Base-by-base conservation (phyloP, 2,888 invertebrate species). In the Acanthococcus lagerstroemiae region DNA sequence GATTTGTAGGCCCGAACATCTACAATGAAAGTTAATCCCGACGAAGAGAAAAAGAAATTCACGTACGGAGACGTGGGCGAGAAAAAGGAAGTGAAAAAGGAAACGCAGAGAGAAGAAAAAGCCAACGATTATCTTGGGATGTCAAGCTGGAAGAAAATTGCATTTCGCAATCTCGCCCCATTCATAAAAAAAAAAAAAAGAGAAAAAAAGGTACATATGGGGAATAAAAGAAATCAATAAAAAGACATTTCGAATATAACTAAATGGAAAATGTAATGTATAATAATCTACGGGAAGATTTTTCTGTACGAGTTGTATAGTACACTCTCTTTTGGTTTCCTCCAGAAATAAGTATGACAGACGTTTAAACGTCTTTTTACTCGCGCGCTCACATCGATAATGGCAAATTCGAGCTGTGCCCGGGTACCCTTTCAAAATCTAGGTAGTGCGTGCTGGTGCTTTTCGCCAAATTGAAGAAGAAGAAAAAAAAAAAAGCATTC, bases 221-320 rank as follows among this genome's bases (percentile, higher is more conserved):
- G 63, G 63, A 63, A 63, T 63, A 63, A 54, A 63, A 63, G 63
- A 54, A 63, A 63, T 63, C 63, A 63, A 63, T 63, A 63, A 54
- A 63, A 63, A 63, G 63, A 63, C 63, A 63, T 63, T 63, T 63
- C 63, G 54, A 63, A 63, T n/a, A n/a, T 63, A 63, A 63, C 63
- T 63, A 63, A 63, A 63, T 63, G 63, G 63, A 63, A 63, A 63
- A 63, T 63, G 63, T 63, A 63, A 63, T 63, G 63, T 63, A 63
- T 63, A 63, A 54, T 63, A 63, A 63, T 63, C 63, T 63, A 37
- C 44, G 54, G 44, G 25, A 54, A 63, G 54, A 52, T 63, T 63
- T 63, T 27, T 37, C n/a, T n/a, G n/a, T n/a, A n/a, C n/a, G n/a
- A n/a, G n/a, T n/a, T n/a, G n/a, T n/a, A n/a, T n/a, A n/a, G n/a